These are phyloP conservation scores for Phrynocephalus guinanensis DNA, from an alignment of 2,797 vertebrate species.

Conservation along the genomic window DNA sequence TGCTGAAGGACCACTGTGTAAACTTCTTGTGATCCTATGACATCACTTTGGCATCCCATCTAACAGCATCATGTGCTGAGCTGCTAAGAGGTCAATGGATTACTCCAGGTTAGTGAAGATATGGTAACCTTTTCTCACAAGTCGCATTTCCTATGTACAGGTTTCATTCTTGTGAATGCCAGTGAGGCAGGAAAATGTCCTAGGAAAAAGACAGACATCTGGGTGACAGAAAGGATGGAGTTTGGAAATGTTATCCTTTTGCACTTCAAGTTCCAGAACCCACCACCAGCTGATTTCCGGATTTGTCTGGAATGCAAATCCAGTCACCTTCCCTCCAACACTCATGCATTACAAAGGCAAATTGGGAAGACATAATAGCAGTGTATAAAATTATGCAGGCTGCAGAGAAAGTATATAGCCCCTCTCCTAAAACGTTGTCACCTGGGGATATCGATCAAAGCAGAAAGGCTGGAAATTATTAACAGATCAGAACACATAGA, in stretches of 20 bases:
- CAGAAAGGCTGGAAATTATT: too few relatives aligned
- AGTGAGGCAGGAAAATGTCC: too few relatives aligned
- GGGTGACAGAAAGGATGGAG: not conserved
- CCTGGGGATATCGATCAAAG: too few relatives aligned
- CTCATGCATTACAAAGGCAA: not conserved
- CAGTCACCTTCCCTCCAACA: not conserved
- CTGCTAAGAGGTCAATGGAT: constrained; percentile 37
- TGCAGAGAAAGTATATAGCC: too few relatives aligned
- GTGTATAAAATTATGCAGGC: too few relatives aligned
- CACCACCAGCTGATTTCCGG: too few relatives aligned
- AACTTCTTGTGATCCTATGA: constrained; percentile 38
- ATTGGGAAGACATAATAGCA: not conserved
- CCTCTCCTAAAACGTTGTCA: too few relatives aligned
- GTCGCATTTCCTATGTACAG: not conserved
- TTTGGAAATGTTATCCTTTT: not conserved
- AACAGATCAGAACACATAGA: too few relatives aligned
- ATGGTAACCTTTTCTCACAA: constrained; percentile 16
- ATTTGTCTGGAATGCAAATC: too few relatives aligned
- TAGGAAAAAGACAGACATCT: not conserved
- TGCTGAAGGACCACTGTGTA: rapidly evolving
- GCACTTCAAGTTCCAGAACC: too few relatives aligned
- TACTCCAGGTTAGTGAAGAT: constrained; percentile 61
- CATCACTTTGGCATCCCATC: constrained; percentile 37
- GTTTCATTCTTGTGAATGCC: constrained; percentile 9
- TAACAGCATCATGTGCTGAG: not conserved